phyloP scores from a whole-genome alignment of 2,113 vertebrate genomes.

The Muntiacus muntjak region DNA sequence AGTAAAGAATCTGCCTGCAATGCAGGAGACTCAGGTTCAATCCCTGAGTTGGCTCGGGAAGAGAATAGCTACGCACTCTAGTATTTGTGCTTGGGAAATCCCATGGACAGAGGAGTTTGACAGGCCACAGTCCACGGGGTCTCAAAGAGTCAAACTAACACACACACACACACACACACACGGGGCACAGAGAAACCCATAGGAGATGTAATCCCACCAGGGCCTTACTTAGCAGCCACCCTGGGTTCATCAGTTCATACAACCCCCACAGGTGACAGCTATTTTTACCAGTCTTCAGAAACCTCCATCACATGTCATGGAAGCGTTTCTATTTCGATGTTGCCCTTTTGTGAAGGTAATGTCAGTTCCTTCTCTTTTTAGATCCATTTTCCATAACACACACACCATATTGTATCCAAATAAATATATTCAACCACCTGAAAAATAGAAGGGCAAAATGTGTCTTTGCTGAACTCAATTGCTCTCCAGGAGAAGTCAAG shows the following conservation, averaged over 20 bases:
- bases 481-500: not conserved
- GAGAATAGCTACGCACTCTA: not conserved
- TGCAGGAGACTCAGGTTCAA: not conserved
- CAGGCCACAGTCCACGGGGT: not conserved
- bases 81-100: not conserved
- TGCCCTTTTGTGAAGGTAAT: not conserved
- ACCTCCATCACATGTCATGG: not conserved
- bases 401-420: not conserved
- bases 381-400: not conserved
- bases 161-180: not conserved
- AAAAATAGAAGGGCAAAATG: not conserved
- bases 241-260: not conserved
- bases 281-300: not conserved
- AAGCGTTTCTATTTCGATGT: not conserved
- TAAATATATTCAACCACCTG: not conserved
- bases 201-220: not conserved
- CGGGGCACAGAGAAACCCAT: not conserved
- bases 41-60: not conserved
- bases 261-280: not conserved
- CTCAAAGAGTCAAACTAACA: not conserved
- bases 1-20: not conserved
- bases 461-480: not conserved
- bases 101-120: not conserved
- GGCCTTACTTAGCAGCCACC: not conserved
- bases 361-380: conserved; percentile 33